Conservation (phyloP, 92 coral and sea anemone genomes). For the Epizoanthus scotinus region DNA sequence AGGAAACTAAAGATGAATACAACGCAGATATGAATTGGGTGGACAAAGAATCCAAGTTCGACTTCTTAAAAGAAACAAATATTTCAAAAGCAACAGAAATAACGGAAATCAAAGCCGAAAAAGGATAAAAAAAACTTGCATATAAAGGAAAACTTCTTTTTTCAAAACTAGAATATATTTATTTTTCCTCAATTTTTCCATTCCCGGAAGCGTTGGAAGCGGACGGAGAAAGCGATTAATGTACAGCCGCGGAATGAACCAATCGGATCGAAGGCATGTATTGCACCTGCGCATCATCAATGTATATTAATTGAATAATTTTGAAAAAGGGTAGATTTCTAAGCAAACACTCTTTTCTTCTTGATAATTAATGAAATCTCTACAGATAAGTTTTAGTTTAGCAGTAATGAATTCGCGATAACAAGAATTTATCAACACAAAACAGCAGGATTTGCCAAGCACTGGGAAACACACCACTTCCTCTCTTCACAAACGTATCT, state of each 20-base stretch:
- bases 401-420: constrained; percentile 12
- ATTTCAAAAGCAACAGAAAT: too few relatives aligned
- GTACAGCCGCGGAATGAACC: not conserved
- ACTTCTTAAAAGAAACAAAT: too few relatives aligned
- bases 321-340: constrained; percentile 51
- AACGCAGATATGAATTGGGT: too few relatives aligned
- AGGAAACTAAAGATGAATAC: too few relatives aligned
- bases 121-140: not conserved
- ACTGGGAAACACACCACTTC: not conserved
- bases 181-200: constrained; percentile 7
- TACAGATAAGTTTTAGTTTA: constrained; percentile 29
- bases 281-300: constrained; percentile 31
- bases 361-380: constrained; percentile 36
- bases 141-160: not conserved
- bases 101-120: not conserved
- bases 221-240: constrained; percentile 11
- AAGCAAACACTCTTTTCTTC: constrained; percentile 62
- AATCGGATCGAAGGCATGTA: not conserved
- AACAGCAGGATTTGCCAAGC: constrained; percentile 22
- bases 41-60: too few relatives aligned
- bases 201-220: constrained; percentile 18
- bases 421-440: constrained; percentile 31
- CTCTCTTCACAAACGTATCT: constrained; percentile 8
- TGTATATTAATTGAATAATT: constrained; percentile 75
- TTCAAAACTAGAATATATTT: not conserved